Evolutionary conservation across 2,113 vertebrate species (phyloP).

Genomic region (Zosterops lateralis): DNA sequence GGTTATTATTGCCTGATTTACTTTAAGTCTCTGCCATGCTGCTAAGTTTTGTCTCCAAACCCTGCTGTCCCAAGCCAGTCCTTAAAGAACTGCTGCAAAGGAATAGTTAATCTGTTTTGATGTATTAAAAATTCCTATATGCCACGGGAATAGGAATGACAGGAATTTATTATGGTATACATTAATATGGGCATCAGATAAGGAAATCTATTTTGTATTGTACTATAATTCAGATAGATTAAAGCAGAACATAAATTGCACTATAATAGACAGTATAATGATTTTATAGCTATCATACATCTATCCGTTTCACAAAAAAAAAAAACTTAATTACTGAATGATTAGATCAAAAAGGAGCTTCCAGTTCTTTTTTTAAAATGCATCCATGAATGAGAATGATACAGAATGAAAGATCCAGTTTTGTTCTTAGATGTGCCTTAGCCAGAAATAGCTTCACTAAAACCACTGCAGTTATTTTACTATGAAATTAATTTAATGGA

Average conservation of each 20-base stretch:
- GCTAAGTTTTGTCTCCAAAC: not conserved
- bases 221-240: not conserved
- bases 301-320: not conserved
- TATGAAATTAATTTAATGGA: not conserved
- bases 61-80: not conserved
- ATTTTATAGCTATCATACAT: not conserved
- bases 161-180: not conserved
- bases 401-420: not conserved
- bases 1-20: not conserved
- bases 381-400: not conserved
- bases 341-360: not conserved
- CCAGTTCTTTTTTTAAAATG: not conserved
- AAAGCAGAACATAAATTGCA: not conserved
- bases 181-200: conserved; percentile 6
- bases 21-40: not conserved
- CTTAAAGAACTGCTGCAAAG: not conserved
- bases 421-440: not conserved
- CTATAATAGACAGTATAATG: not conserved
- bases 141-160: not conserved
- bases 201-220: not conserved
- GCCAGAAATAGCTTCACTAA: not conserved
- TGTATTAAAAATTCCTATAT: not conserved
- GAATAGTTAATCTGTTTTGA: not conserved
- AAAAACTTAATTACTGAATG: not conserved
- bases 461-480: not conserved